Evolutionary conservation across 2,888 invertebrate species (phyloP), one percentile per base, ranked within the genome.

Genomic region (Rhopalosiphum nymphaeae): DNA sequence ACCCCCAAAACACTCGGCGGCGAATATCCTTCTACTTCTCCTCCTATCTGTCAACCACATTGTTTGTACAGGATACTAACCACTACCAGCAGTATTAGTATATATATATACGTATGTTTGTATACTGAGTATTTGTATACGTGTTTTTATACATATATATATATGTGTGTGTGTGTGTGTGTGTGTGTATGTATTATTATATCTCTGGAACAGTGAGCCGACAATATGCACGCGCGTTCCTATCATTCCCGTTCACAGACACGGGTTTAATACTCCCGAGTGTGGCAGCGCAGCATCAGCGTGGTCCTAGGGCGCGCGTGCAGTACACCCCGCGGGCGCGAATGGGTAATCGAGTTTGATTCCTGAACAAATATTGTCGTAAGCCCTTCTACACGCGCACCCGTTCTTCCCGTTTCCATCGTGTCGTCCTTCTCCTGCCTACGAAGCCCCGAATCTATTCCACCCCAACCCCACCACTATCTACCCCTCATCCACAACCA

Each of bases 331-430:
- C 94, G 94, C 89, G 94, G 94, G 94, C 94, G 94, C 91, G 90
- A 94, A 94, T 67, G 94, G 94, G 94, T 94, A 95, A 94, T 95
- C 95, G 95, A 95, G 95, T 95, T 94, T 94, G 91, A 93, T 91
- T 94, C 94, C 94, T 84, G 91, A 94, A 94, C 92, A 95, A 94
- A 95, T 95, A 95, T 95, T 96, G 96, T 96, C 96, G 95, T 94
- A 94, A 94, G 92, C 93, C 94, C 93, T 94, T 90, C 93, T 53
- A 89, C 29, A 0, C 53, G 36, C 78, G 78, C 91, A 44, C 89
- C 78, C 56, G 85, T 87, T 26, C 56, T 61, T 46, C 56, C 78
- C 29, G 49, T 53, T 29, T 85, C 42, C 84, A 36, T 84, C 44
- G 53, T 13, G 78, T 57, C 91, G 49, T 87, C 88, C 78, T 89